Evolutionary conservation across 2,797 vertebrate species (phyloP).

Genomic region (Zenarchopterus dispar): DNA sequence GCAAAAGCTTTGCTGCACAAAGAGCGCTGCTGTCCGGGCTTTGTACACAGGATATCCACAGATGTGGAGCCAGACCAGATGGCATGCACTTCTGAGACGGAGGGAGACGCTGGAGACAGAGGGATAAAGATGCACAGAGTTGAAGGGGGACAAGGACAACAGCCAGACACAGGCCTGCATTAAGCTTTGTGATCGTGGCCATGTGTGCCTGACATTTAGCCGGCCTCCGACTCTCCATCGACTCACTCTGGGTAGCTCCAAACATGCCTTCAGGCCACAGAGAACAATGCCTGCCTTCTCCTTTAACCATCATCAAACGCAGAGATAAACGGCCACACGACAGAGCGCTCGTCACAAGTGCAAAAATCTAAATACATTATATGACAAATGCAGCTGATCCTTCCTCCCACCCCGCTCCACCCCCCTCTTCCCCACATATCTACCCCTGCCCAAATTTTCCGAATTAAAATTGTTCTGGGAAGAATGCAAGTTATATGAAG

Average conservation of each 20-base stretch:
- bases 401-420: conserved; percentile 44
- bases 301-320: conserved; percentile 88
- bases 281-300: conserved; percentile 89
- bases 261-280: conserved; percentile 87
- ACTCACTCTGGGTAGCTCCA: conserved; percentile 82
- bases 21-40: conserved; percentile 72
- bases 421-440: too few species aligned
- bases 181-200: conserved; percentile 81
- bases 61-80: conserved; percentile 81
- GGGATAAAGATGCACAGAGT: conserved; percentile 74
- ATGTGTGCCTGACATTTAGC: conserved; percentile 85
- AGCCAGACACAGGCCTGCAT: conserved; percentile 83
- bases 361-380: conserved; percentile 85
- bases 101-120: conserved; percentile 74
- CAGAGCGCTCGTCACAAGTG: conserved; percentile 84
- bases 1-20: conserved; percentile 64
- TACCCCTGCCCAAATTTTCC: conserved; percentile 43
- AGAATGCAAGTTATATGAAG: conserved; percentile 56
- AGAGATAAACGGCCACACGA: conserved; percentile 80
- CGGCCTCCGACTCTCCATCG: conserved; percentile 79
- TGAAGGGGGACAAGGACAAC: conserved; percentile 63
- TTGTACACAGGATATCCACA: conserved; percentile 80
- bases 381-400: conserved; percentile 83
- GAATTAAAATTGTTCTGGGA: conserved; percentile 56
- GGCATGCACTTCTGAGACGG: conserved; percentile 76